Conservation (phyloP, 2,888 invertebrate species). For the Melanargia galathea region DNA sequence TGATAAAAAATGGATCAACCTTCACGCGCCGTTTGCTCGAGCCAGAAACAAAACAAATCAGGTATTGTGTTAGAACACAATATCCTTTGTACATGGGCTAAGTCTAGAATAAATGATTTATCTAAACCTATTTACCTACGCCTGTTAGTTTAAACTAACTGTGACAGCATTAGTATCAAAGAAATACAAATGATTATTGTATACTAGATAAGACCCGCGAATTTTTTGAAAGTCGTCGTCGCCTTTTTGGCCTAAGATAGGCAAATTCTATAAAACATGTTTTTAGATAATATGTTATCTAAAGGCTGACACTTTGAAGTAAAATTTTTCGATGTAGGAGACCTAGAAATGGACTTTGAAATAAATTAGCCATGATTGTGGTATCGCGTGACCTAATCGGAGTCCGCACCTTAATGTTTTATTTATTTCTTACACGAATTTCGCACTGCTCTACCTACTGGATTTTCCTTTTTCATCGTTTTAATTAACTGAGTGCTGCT, state of each 20-base stretch:
- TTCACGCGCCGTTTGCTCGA: slow-evolving; percentile 31
- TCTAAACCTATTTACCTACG: slow-evolving; percentile 5
- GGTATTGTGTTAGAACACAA: slow-evolving; percentile 25
- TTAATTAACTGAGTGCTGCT: slow-evolving; percentile 2
- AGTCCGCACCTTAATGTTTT: slow-evolving; percentile 24
- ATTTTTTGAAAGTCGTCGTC: too few species aligned
- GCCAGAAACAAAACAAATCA: slow-evolving; percentile 25
- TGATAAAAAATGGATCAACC: slow-evolving; percentile 33
- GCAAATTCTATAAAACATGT: too few species aligned
- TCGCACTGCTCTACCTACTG: background rate
- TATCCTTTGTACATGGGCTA: slow-evolving; percentile 16
- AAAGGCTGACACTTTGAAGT: background rate
- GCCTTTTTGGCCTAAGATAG: too few species aligned
- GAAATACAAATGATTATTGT: background rate
- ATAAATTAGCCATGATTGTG: slow-evolving; percentile 34
- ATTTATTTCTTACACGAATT: slow-evolving; percentile 22
- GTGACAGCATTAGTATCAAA: background rate
- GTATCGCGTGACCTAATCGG: slow-evolving; percentile 32
- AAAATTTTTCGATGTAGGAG: background rate
- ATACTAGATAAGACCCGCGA: too few species aligned
- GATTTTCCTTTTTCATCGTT: background rate
- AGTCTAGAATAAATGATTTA: slow-evolving; percentile 14
- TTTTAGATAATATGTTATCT: background rate
- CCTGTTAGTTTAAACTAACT: background rate
- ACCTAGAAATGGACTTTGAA: slow-evolving; percentile 13